Conservation (phyloP, 2,113 vertebrate species). For the Melospiza georgiana region DNA sequence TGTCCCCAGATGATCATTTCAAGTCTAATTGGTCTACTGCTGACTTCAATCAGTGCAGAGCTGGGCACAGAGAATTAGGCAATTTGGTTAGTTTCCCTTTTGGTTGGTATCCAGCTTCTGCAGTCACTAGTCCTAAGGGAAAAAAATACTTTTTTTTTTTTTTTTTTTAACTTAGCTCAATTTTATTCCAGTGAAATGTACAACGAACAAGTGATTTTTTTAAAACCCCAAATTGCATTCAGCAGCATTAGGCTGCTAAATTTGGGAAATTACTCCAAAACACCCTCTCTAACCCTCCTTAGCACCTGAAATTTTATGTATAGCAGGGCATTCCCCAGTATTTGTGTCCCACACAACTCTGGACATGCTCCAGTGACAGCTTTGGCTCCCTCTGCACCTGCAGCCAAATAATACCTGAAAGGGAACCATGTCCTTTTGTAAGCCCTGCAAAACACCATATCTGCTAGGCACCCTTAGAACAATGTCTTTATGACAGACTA, state of each 20-base stretch:
- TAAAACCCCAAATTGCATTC: not conserved
- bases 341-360: not conserved
- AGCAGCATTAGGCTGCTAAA: not conserved
- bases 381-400: not conserved
- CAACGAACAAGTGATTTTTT: not conserved
- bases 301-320: not conserved
- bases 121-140: not conserved
- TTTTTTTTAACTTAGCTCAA: not conserved
- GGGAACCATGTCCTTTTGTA: not conserved
- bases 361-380: not conserved
- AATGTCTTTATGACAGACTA: not conserved
- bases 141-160: not conserved
- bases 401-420: not conserved
- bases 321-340: not conserved
- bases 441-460: not conserved
- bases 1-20: not conserved
- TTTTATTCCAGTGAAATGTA: not conserved
- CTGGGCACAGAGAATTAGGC: not conserved
- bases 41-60: not conserved
- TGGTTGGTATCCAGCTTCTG: not conserved
- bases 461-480: not conserved
- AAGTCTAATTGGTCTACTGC: not conserved
- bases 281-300: not conserved
- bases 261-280: not conserved
- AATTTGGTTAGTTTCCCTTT: not conserved